Percentiles rank a stretch among this genome's conserved stretches.
phyloP scores from a whole-genome alignment of 2,888 invertebrate species.

The Emmelina monodactyla region DNA sequence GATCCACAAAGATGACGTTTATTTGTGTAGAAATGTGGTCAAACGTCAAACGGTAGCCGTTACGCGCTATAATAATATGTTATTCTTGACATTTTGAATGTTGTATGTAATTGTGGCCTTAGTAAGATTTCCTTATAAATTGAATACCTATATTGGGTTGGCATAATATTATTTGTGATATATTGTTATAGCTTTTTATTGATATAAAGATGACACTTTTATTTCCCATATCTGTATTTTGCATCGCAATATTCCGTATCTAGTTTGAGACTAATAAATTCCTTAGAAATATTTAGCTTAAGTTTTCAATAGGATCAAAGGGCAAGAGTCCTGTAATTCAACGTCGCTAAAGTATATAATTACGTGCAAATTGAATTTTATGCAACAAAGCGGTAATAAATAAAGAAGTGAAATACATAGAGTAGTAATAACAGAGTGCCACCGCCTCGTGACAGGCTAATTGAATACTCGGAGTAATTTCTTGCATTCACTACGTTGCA shows the following conservation, averaged over 20 bases:
- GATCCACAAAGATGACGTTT: background rate
- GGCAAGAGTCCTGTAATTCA: no score
- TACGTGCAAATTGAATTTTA: constrained; percentile 21
- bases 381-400: constrained; percentile 19
- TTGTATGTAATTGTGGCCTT: constrained; percentile 1
- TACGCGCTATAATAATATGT: background rate
- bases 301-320: no score
- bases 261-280: no score
- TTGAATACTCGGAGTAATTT: constrained; percentile 36
- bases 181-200: no score
- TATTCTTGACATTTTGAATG: constrained; percentile 1
- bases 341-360: constrained; percentile 18
- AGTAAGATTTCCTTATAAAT: background rate
- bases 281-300: no score
- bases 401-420: constrained; percentile 24
- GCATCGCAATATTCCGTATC: no score
- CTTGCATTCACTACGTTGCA: constrained; percentile 20
- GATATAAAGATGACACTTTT: no score
- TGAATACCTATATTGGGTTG: background rate
- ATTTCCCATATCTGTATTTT: no score
- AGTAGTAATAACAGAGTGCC: constrained; percentile 28
- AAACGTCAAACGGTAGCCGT: constrained; percentile 1
- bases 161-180: constrained; percentile 8
- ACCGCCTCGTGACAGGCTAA: constrained; percentile 41
- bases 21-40: constrained; percentile 1